Percentiles rank a stretch among this genome's conserved stretches.
Conservation (phyloP, 2,888 invertebrate genomes). For the Tachystola acroxantha region DNA sequence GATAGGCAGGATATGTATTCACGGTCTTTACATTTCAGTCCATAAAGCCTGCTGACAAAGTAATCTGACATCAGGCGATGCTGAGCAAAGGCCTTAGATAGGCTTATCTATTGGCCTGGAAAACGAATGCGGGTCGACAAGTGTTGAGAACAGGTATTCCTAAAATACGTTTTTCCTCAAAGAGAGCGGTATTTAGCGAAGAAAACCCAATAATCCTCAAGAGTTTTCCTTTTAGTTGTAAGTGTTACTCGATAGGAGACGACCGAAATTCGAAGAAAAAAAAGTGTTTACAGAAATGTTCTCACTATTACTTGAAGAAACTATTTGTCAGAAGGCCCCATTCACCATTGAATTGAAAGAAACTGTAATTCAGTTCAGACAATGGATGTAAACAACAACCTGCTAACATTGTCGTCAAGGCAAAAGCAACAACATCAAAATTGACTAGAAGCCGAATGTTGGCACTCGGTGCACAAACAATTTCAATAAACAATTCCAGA, state of each 20-base stretch:
- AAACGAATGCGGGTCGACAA: constrained; percentile 33
- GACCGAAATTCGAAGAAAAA: constrained; percentile 1
- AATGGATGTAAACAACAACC: no score
- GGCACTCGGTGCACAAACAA: constrained; percentile 11
- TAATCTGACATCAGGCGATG: constrained; percentile 31
- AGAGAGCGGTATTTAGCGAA: background rate
- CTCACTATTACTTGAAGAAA: no score
- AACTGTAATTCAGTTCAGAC: no score
- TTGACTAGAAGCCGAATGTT: constrained; percentile 1
- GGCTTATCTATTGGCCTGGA: constrained; percentile 31
- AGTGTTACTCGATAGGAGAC: background rate
- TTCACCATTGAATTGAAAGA: no score
- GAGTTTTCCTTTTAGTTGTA: background rate
- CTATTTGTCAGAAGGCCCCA: no score
- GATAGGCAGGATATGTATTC: no score
- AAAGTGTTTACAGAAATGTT: no score
- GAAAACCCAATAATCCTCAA: background rate
- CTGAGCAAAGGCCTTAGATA: constrained; percentile 21
- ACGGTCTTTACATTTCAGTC: no score
- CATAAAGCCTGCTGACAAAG: constrained; percentile 28
- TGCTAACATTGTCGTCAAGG: constrained; percentile 10
- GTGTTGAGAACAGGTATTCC: constrained; percentile 1
- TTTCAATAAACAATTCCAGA: constrained; percentile 22
- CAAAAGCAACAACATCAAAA: constrained; percentile 5
- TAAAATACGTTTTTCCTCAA: background rate